Base-by-base conservation (phyloP, 2,888 invertebrate species). In the Helleia helle region DNA sequence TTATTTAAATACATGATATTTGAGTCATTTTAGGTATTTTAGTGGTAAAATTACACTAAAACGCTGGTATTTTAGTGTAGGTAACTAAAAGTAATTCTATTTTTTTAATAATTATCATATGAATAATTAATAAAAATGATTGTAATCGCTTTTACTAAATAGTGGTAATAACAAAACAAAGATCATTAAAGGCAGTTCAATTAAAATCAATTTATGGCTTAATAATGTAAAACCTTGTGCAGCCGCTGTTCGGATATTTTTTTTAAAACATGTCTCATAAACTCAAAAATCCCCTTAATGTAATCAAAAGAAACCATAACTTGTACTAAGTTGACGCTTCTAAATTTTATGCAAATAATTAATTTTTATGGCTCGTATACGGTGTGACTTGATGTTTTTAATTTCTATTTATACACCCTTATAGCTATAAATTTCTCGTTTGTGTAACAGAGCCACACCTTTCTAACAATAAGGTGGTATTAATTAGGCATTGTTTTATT, bases 101-200 rank as follows among this genome's bases (percentile, higher is more conserved):
- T 18, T 15, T 15, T 30, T 15, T 30, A 30, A 30, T 30, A 30
- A n/a, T 15, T 34, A 11, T 18, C 11, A 18, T 9, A 17, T 9
- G 7, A 34, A 34, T 34, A 22, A 34, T 34, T 18, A 18, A n/a
- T n/a, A n/a, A n/a, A 7, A 30, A 11, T 8, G 7, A 30, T 30
- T 22, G 24, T 30, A 39, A 30, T 29, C 8, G 9, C 24, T 24
- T 39, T 22, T 3, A 22, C 24, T 18, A 26, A 39, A 39, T 11
- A 14, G 3, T 14, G 22, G 5, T 39, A 39, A 30, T 30, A 30
- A 15, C 15, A 39, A 24, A 29, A 29, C 8, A 8, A 22, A 36
- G 22, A 11, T 18, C 34, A 36, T 36, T 36, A 24, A 9, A 22
- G 6, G 22, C 9, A 18, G 15, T 5, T 15, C 8, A 39, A 25